Conservation (phyloP, 1,140 invertebrate genomes). For the Cyclargus thomasi region DNA sequence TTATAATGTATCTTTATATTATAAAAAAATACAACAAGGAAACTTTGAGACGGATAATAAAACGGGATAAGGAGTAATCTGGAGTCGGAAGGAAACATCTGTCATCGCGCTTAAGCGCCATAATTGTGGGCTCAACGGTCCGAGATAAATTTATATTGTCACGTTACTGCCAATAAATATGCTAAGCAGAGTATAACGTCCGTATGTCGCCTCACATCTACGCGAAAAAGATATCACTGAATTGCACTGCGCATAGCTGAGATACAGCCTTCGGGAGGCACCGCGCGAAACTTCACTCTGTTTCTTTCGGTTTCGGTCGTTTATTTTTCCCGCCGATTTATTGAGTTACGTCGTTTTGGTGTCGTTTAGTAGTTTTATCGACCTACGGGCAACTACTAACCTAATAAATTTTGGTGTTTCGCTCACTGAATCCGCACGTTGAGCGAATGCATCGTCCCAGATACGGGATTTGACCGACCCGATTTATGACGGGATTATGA, state of each 20-base stretch:
- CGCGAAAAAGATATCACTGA: constrained; percentile 73
- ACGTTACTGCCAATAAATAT: constrained; percentile 72
- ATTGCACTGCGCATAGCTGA: constrained; percentile 71
- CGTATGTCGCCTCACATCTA: constrained; percentile 67
- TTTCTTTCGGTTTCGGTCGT: constrained; percentile 56
- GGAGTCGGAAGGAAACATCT: neutral
- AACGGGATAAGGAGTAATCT: neutral
- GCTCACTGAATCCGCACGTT: constrained; percentile 65
- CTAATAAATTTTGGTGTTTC: constrained; percentile 75
- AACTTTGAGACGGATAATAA: neutral
- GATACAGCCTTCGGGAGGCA: constrained; percentile 51
- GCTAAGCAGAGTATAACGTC: constrained; percentile 71
- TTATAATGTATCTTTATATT: no score
- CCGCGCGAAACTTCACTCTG: constrained; percentile 56
- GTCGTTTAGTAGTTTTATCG: constrained; percentile 64
- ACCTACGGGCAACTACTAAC: constrained; percentile 74
- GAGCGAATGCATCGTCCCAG: constrained; percentile 72
- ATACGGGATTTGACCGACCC: constrained; percentile 60
- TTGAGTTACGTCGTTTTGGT: constrained; percentile 57
- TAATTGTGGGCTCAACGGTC: constrained; percentile 42
- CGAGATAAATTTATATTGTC: constrained; percentile 71
- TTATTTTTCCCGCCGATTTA: constrained; percentile 51
- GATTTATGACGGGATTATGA: constrained; percentile 51
- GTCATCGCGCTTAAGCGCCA: neutral
- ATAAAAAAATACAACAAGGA: neutral